A percentile compares a stretch with the other conserved stretches of the same genome.
Evolutionary conservation across 2,113 vertebrate species (phyloP).

Genomic region (Gasterosteus aculeatus): DNA sequence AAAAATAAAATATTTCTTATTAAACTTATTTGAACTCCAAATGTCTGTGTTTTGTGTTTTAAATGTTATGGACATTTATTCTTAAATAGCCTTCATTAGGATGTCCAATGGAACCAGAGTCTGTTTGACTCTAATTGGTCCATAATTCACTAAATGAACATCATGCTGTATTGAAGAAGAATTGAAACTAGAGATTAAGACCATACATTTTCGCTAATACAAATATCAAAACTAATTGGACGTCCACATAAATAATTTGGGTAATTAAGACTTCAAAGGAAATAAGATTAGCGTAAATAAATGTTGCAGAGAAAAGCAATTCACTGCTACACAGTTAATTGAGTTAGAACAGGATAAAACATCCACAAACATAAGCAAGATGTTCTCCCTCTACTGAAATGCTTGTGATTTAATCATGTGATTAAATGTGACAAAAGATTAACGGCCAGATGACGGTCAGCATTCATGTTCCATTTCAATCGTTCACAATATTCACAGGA

Average conservation of each 20-base stretch:
- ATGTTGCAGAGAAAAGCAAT: background rate
- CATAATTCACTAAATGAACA: too few relatives aligned
- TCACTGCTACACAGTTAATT: too few relatives aligned
- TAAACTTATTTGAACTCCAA: background rate
- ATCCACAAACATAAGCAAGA: background rate
- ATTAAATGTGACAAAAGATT: background rate
- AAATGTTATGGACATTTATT: background rate
- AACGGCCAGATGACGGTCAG: background rate
- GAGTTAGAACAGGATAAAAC: background rate
- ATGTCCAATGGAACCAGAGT: background rate
- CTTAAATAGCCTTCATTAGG: background rate
- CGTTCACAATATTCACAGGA: conserved; percentile 13
- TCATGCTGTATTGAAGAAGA: too few relatives aligned
- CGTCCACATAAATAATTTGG: background rate
- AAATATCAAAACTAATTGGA: background rate
- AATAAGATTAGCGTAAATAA: background rate
- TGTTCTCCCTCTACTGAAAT: background rate
- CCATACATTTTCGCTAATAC: too few relatives aligned
- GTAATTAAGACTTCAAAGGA: too few relatives aligned
- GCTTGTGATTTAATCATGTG: background rate
- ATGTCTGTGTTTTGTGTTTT: too few relatives aligned
- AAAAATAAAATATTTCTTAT: too few relatives aligned
- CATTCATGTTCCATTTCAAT: conserved; percentile 1
- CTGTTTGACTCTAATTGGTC: too few relatives aligned
- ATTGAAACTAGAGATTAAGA: too few relatives aligned